phyloP scores from a whole-genome alignment of 1,140 invertebrate species.

The Holcopasites calliopsidis region DNA sequence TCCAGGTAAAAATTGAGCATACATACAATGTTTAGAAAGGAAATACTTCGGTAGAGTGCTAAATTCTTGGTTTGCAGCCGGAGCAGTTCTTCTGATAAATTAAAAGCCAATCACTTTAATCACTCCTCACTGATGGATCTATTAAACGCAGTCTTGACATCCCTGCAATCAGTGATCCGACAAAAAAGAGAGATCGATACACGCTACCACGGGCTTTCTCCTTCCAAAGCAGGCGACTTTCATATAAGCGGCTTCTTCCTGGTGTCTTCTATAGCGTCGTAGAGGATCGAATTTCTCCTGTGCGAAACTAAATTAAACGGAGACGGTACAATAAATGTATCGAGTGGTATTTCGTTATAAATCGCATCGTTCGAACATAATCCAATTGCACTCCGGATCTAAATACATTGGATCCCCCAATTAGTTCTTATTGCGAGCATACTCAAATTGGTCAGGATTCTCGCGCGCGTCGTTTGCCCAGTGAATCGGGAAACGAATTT shows the following conservation, averaged over 20 bases:
- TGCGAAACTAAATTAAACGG: not conserved
- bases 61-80: too few relatives aligned
- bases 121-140: too few relatives aligned
- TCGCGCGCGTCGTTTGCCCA: not conserved
- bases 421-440: too few relatives aligned
- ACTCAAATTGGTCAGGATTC: not conserved
- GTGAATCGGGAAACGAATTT: not conserved
- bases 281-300: not conserved
- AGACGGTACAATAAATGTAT: not conserved
- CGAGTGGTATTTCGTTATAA: not conserved
- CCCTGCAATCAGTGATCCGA: not conserved
- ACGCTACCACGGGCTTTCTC: not conserved
- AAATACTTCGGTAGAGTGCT: too few relatives aligned
- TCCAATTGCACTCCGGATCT: too few relatives aligned
- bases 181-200: not conserved
- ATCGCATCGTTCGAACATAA: not conserved
- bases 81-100: too few relatives aligned
- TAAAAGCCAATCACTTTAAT: too few relatives aligned
- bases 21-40: too few relatives aligned
- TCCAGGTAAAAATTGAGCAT: too few relatives aligned
- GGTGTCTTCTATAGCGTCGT: not conserved
- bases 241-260: not conserved
- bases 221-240: not conserved
- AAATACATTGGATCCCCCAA: too few relatives aligned
- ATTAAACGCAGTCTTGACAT: not conserved